Evolutionary conservation across 2,888 invertebrate genomes (phyloP).

Genomic region (Bellardia bayeri): DNA sequence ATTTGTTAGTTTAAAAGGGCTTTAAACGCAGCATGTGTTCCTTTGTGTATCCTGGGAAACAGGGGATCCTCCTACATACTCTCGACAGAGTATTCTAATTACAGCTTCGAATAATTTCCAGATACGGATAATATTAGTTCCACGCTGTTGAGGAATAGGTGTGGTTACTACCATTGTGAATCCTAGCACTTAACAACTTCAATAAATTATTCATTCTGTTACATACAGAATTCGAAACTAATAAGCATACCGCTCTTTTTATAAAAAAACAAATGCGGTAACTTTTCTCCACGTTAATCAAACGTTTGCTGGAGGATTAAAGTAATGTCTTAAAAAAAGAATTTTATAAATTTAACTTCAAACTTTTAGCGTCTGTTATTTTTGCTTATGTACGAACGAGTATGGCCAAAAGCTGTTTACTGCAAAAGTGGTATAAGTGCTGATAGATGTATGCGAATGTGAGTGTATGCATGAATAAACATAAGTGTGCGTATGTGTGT

Average conservation of each 20-base stretch:
- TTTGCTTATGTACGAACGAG: background rate
- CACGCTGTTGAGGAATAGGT: too few relatives aligned
- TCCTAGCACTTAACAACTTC: background rate
- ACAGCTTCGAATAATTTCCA: too few relatives aligned
- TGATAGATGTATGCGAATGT: conserved; percentile 23
- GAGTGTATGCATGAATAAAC: conserved; percentile 9
- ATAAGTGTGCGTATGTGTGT: conserved; percentile 15
- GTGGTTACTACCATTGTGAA: too few relatives aligned
- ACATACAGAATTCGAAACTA: background rate
- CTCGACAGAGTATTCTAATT: too few relatives aligned
- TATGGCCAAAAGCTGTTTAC: conserved; percentile 38
- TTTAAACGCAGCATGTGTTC: too few relatives aligned
- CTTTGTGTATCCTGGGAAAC: too few relatives aligned
- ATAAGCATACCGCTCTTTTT: background rate
- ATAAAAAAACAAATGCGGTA: background rate
- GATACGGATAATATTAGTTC: too few relatives aligned
- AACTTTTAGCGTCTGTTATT: background rate
- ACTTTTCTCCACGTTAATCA: conserved; percentile 32
- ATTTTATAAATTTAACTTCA: background rate
- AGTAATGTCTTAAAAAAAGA: background rate
- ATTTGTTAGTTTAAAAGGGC: too few relatives aligned
- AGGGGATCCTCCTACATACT: too few relatives aligned
- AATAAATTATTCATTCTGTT: background rate
- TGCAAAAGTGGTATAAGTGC: conserved; percentile 42
- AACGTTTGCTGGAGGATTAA: conserved; percentile 47